Base-by-base conservation (phyloP, 23 tunicate species). In the Halocynthia roretzi region DNA sequence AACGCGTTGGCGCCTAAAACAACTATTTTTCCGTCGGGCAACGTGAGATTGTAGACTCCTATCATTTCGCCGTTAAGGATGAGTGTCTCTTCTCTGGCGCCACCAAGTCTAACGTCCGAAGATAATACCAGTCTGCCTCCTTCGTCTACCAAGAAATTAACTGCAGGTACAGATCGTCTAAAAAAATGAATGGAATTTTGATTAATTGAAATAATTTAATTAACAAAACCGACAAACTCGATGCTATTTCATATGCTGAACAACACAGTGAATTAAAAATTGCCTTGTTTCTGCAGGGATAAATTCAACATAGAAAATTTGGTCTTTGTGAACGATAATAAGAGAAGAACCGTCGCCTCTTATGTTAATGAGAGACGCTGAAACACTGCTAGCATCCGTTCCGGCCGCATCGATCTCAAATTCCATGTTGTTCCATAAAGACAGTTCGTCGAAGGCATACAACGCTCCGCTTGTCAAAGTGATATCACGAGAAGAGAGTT, bases 131-230 rank as follows among this genome's bases (percentile, higher is more conserved):
- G 68, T 51, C 21, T 56, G 61, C 67, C 80, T 11, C 61, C 53
- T 55, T 76, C 80, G 51, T 58, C n/a, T 10, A 76, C 80, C 31
- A 58, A 52, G 50, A 76, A 76, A 52, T 76, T 76, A 51, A 76
- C 77, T 8, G 80, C 68, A 17, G 80, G 80, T 54, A 76, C 48
- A 8, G 80, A 76, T 7, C 80, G 80, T 18, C 80, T 76, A 68
- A 6, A 17, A 57, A 15, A 60, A 60, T 31, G 44, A 31, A 31
- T 31, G 44, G 4, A 4, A 31, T 0, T 31, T 31, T 31, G 44
- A 31, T 31, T 31, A 31, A 31, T 1, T 4, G 4, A 4, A 31
- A 31, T 1, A 31, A 31, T 31, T 31, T 31, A 31, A 31, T 4
- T 0, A 31, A 31, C 44, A 31, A 31, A 31, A 31, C 1, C 44